Evolutionary conservation across 2,888 invertebrate species (phyloP).

Genomic region (Timema cristinae): DNA sequence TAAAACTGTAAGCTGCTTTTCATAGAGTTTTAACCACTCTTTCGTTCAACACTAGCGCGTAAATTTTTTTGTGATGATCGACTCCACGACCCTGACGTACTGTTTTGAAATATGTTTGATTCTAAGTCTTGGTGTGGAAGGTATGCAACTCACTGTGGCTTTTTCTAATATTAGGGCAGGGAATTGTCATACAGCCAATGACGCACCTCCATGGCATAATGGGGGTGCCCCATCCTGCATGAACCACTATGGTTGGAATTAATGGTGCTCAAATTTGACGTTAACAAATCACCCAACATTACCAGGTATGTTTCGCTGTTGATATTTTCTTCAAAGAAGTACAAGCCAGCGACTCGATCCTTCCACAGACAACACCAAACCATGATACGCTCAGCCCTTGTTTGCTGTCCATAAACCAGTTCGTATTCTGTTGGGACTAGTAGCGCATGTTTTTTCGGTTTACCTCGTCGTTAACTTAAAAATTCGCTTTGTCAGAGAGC

Average conservation of each 20-base stretch:
- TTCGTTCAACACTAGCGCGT: no score
- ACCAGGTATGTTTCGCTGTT: not conserved
- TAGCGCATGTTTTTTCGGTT: not conserved
- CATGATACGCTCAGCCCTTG: not conserved
- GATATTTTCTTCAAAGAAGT: not conserved
- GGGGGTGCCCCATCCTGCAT: not conserved
- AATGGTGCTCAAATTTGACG: not conserved
- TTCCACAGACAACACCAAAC: not conserved
- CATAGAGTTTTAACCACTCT: no score
- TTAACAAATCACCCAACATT: not conserved
- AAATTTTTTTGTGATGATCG: no score
- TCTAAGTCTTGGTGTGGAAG: no score
- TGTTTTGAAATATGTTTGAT: no score
- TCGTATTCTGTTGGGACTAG: not conserved
- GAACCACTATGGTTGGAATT: not conserved
- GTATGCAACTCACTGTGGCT: no score
- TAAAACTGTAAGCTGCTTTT: no score
- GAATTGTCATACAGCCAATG: no score
- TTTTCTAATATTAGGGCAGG: no score
- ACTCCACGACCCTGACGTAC: no score
- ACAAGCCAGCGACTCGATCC: not conserved
- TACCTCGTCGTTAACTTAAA: conserved; percentile 1
- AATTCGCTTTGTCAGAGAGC: not conserved
- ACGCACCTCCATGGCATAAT: not conserved
- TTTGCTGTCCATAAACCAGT: not conserved